Conservation (phyloP, 2,888 invertebrate species). For the Operophtera brumata region DNA sequence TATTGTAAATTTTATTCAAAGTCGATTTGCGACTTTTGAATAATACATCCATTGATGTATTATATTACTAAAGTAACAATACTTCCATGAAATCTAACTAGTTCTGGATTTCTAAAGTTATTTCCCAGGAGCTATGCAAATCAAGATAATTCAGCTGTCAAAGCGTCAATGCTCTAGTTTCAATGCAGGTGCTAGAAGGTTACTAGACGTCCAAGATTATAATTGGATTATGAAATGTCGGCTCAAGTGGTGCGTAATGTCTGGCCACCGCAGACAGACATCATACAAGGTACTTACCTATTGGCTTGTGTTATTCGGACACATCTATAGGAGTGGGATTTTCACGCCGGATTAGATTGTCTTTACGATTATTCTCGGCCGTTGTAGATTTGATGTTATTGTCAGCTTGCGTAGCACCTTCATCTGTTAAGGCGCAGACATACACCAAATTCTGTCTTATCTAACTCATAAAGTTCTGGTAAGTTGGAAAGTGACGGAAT, state of each 20-base stretch:
- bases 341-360: constrained; percentile 19
- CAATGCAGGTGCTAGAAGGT: constrained; percentile 43
- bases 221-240: constrained; percentile 67
- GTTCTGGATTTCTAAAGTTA: constrained; percentile 10
- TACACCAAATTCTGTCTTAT: no score
- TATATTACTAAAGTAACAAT: no score
- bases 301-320: constrained; percentile 6
- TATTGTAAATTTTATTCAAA: background rate
- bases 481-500: no score
- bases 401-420: constrained; percentile 3
- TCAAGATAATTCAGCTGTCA: constrained; percentile 30
- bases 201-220: constrained; percentile 38
- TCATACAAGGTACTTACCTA: constrained; percentile 6
- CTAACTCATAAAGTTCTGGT: no score
- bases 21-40: background rate
- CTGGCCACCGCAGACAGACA: constrained; percentile 37
- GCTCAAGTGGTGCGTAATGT: constrained; percentile 61
- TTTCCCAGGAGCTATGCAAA: constrained; percentile 25
- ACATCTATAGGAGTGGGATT: constrained; percentile 4
- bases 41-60: background rate
- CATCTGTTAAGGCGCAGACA: background rate
- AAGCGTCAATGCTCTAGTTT: constrained; percentile 27
- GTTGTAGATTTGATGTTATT: constrained; percentile 7
- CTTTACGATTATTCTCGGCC: constrained; percentile 13
- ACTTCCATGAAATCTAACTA: no score